phyloP scores from a whole-genome alignment of 30 jellyfish, hydroid and myxozoan genomes.

The Turritopsis dohrnii region DNA sequence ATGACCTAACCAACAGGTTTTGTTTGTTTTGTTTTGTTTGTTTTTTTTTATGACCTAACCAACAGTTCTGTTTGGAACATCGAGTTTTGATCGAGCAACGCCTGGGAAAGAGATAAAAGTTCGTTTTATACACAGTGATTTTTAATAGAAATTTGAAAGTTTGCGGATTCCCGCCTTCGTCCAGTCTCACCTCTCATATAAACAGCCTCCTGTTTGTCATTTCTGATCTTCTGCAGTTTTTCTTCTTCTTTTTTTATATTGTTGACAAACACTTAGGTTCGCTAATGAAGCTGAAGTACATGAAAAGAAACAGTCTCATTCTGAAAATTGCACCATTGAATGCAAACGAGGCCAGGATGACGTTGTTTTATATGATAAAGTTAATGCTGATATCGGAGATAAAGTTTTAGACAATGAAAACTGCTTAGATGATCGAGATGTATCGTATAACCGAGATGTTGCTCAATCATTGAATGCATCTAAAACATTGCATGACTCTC shows the following conservation, averaged over 20 bases:
- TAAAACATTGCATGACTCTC: neutral
- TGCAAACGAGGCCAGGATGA: too few relatives aligned
- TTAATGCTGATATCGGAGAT: neutral
- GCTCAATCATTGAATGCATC: neutral
- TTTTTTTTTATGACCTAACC: too few relatives aligned
- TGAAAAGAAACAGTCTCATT: neutral
- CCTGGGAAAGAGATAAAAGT: too few relatives aligned
- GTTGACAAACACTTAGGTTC: neutral
- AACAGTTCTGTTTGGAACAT: too few relatives aligned
- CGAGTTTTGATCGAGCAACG: too few relatives aligned
- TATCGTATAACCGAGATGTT: neutral
- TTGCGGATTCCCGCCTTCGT: too few relatives aligned
- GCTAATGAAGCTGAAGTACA: neutral
- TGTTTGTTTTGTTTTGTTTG: too few relatives aligned
- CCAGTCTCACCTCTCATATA: too few relatives aligned
- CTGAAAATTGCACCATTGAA: neutral
- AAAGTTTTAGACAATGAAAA: neutral
- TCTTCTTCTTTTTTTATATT: neutral
- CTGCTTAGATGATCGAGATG: neutral
- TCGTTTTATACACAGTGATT: too few relatives aligned
- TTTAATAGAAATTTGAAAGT: too few relatives aligned
- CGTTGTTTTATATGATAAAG: neutral
- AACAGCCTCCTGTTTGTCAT: too few relatives aligned
- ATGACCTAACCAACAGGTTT: too few relatives aligned
- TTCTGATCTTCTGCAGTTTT: neutral